Evolutionary conservation across 2,113 vertebrate genomes (phyloP).

Genomic region (Sminthopsis crassicaudata): DNA sequence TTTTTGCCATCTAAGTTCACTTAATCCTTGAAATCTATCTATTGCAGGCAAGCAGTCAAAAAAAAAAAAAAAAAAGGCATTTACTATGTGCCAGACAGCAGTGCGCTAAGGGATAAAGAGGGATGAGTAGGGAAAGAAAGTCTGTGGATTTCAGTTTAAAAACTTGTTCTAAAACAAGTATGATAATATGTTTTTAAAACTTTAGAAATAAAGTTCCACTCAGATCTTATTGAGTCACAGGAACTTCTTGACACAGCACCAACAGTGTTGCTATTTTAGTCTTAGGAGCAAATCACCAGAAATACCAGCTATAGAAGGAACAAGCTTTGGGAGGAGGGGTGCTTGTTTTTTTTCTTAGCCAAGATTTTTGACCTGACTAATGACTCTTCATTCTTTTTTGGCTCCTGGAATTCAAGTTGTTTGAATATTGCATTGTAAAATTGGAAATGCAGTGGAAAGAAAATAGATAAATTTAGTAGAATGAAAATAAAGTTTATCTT

Average conservation of each 20-base stretch:
- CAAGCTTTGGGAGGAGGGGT: not conserved
- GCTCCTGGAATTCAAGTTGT: not conserved
- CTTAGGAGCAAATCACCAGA: not conserved
- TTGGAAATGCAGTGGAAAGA: not conserved
- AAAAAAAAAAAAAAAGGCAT: not conserved
- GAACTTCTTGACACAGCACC: not conserved
- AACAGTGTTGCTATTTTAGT: not conserved
- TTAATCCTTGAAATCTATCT: not conserved
- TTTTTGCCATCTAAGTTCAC: not conserved
- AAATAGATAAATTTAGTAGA: not conserved
- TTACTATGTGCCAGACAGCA: not conserved
- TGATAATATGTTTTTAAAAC: not conserved
- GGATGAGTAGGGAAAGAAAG: not conserved
- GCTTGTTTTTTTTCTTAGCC: not conserved
- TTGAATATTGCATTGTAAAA: not conserved
- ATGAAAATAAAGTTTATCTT: not conserved
- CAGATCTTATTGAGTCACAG: not conserved
- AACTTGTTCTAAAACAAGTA: not conserved
- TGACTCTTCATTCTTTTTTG: not conserved
- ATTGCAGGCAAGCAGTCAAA: not conserved
- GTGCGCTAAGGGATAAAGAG: not conserved
- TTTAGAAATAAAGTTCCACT: not conserved
- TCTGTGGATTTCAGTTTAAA: not conserved
- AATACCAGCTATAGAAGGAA: not conserved
- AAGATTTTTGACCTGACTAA: not conserved